Evolutionary conservation across 2,888 invertebrate species (phyloP), one percentile per base, ranked within the genome.

Genomic region (Yponomeuta sedellus): DNA sequence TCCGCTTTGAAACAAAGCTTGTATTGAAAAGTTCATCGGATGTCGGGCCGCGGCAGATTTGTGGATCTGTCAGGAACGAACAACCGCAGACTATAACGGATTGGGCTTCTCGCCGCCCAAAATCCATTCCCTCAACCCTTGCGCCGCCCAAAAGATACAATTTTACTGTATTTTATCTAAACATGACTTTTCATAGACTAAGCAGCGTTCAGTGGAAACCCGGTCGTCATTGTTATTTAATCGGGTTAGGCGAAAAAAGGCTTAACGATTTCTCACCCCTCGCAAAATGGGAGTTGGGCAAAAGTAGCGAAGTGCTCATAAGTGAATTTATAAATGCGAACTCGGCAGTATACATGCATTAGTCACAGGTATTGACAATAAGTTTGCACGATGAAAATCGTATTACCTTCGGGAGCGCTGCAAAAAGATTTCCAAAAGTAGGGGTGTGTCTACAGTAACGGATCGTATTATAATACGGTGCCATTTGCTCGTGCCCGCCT

Each of bases 401-500:
- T 85, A 86, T 84, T 85, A 86, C 83, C 77, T 78, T 78, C 75
- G 81, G 79, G 77, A 80, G 78, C 77, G 25, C 34, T 66, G 82
- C 80, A 80, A 82, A 81, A 70, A 84, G 85, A 83, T 86, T 86
- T 83, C 44, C 79, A 82, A 81, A 82, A 69, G 77, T 78, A 78
- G 77, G 79, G 81, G 77, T 79, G 80, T 81, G 80, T 52, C 44
- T 52, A 83, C 77, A 78, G 77, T 77, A 81, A 83, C 78, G 81
- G 79, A 80, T 82, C 84, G 82, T 83, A 82, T 86, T 82, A 83
- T 82, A 80, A 81, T 85, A 83, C 77, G 78, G 79, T 79, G 79
- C 83, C 83, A 83, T 84, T 85, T 83, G 82, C 80, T 79, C 78
- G 74, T 77, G 72, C 77, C 75, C 77, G 79, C 77, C 80, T 77